Evolutionary conservation across 2,888 invertebrate species (phyloP).

Genomic region (Siphlonurus alternatus): DNA sequence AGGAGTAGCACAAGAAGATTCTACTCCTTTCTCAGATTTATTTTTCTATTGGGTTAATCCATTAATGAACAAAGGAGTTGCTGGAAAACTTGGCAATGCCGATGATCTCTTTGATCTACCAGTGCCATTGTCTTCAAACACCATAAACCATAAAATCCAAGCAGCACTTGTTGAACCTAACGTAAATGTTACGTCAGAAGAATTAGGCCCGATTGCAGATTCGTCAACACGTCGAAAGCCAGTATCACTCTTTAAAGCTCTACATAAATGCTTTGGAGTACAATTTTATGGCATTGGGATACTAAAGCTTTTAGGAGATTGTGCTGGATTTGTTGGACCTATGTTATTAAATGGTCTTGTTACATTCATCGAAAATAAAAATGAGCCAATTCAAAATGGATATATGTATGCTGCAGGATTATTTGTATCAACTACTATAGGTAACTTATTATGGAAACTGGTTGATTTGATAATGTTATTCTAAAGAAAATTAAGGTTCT

Average conservation of each 20-base stretch:
- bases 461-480: conserved; percentile 5
- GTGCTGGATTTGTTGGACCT: conserved; percentile 75
- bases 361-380: conserved; percentile 53
- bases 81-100: conserved; percentile 47
- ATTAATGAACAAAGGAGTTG: conserved; percentile 61
- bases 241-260: conserved; percentile 42
- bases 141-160: conserved; percentile 41
- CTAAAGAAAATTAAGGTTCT: conserved; percentile 7
- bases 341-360: conserved; percentile 70
- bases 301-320: conserved; percentile 66
- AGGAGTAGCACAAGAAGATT: conserved; percentile 68
- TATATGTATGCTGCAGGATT: conserved; percentile 49
- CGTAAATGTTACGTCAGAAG: not conserved
- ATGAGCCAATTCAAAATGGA: conserved; percentile 43
- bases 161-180: conserved; percentile 34
- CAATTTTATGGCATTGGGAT: conserved; percentile 75
- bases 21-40: conserved; percentile 51
- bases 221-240: conserved; percentile 7
- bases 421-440: conserved; percentile 44
- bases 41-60: conserved; percentile 78
- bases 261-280: conserved; percentile 58
- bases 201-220: not conserved
- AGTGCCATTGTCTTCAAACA: conserved; percentile 38
- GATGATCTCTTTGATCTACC: conserved; percentile 78
- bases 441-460: conserved; percentile 30